These are phyloP conservation scores for Eledone cirrhosa DNA, from an alignment of 2,888 invertebrate species.

Conservation along the genomic window DNA sequence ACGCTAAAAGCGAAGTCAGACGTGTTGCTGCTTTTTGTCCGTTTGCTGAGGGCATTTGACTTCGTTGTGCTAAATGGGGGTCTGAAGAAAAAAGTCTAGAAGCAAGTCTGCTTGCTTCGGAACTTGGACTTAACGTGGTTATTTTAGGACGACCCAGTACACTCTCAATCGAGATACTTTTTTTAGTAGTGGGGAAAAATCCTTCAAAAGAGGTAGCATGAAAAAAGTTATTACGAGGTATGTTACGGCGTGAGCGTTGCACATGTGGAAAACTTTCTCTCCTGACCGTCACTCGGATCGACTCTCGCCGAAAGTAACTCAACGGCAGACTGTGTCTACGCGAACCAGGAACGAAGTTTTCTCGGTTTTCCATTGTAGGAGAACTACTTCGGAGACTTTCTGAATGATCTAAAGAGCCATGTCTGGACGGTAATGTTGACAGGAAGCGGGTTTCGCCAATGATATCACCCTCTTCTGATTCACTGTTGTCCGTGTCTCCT, in stretches of 20 bases:
- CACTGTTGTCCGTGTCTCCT: constrained; percentile 1
- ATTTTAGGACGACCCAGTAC: constrained; percentile 48
- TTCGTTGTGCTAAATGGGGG: constrained; percentile 27
- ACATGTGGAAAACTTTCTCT: constrained; percentile 69
- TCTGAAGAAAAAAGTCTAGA: constrained; percentile 27
- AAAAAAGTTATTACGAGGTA: constrained; percentile 67
- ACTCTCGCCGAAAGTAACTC: constrained; percentile 42
- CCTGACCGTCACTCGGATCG: constrained; percentile 57
- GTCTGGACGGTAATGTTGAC: constrained; percentile 32
- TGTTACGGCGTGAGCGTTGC: constrained; percentile 30
- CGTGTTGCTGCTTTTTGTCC: not conserved
- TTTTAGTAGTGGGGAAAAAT: constrained; percentile 31
- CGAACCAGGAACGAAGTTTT: constrained; percentile 42
- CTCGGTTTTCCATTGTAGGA: constrained; percentile 42
- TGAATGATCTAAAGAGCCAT: constrained; percentile 32
- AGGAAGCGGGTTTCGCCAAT: constrained; percentile 35
- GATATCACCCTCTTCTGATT: constrained; percentile 29
- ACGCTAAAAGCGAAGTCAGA: constrained; percentile 3
- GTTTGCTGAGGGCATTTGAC: not conserved
- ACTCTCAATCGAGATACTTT: constrained; percentile 46
- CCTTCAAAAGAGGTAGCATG: constrained; percentile 40
- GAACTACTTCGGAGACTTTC: constrained; percentile 41
- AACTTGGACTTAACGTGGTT: constrained; percentile 45
- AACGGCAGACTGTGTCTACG: constrained; percentile 49
- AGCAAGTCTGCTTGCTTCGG: constrained; percentile 42